These are phyloP conservation scores for Chrysemys picta DNA, from an alignment of 2,113 vertebrate genomes.

Conservation along the genomic window DNA sequence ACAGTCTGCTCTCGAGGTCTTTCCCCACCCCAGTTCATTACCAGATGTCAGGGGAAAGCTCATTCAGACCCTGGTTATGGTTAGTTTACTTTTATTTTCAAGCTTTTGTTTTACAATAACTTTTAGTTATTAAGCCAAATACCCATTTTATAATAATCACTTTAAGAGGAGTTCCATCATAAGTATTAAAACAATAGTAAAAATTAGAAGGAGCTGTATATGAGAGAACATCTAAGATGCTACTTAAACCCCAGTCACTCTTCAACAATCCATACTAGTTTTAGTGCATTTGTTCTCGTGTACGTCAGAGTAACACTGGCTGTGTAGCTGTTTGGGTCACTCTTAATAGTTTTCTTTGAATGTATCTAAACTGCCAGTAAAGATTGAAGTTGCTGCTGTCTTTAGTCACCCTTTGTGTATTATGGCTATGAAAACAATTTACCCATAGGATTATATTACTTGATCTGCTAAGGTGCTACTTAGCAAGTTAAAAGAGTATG, in stretches of 20 bases:
- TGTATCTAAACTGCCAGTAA: slow-evolving; percentile 21
- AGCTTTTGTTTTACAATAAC: not conserved
- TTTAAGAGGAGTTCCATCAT: not conserved
- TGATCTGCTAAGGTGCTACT: slow-evolving; percentile 10
- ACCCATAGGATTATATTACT: not conserved
- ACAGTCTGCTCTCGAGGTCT: not conserved
- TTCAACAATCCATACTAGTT: not conserved
- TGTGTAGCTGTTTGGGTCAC: not conserved
- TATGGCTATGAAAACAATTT: slow-evolving; percentile 26
- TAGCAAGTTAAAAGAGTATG: too few species aligned
- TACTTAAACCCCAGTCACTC: not conserved
- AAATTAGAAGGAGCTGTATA: not conserved
- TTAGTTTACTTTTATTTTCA: not conserved
- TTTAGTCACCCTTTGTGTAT: not conserved
- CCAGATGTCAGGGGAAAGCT: not conserved
- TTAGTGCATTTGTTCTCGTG: not conserved
- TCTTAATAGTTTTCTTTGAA: not conserved
- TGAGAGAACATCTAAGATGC: not conserved
- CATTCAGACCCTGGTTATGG: not conserved
- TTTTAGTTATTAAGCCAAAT: not conserved
- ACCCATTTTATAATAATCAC: not conserved
- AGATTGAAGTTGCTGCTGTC: slow-evolving; percentile 26
- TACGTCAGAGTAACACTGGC: not conserved
- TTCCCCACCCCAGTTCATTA: not conserved
- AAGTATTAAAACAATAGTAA: not conserved